These are phyloP conservation scores for Austrolebias charrua DNA, from an alignment of 2,797 vertebrate genomes.

Conservation along the genomic window DNA sequence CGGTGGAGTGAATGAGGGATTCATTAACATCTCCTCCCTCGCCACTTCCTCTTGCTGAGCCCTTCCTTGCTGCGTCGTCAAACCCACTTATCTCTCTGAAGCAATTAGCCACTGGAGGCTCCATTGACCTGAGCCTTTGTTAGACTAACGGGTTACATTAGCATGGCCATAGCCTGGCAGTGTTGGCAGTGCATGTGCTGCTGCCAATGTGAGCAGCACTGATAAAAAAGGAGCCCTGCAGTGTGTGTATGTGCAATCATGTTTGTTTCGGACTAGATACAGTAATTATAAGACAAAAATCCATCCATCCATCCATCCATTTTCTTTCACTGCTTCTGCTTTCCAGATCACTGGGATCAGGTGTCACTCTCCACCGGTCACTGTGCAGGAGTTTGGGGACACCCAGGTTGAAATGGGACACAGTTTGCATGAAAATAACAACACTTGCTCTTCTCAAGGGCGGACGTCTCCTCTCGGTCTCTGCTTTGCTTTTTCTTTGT, in stretches of 20 bases:
- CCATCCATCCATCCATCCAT: too few relatives aligned
- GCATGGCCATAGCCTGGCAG: constrained; percentile 63
- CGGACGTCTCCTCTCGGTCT: too few relatives aligned
- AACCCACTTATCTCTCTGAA: constrained; percentile 79
- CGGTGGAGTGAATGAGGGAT: constrained; percentile 65
- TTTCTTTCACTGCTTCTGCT: too few relatives aligned
- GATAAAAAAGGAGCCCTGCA: constrained; percentile 65
- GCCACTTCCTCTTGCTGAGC: constrained; percentile 57
- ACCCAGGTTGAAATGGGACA: too few relatives aligned
- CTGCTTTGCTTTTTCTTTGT: too few relatives aligned
- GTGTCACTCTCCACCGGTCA: too few relatives aligned
- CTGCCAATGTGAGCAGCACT: constrained; percentile 70
- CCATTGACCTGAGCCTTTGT: constrained; percentile 78
- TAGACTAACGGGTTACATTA: constrained; percentile 73
- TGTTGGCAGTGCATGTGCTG: constrained; percentile 62
- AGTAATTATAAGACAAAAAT: too few relatives aligned
- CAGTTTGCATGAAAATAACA: too few relatives aligned
- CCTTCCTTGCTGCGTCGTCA: constrained; percentile 69
- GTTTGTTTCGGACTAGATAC: too few relatives aligned
- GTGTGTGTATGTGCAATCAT: constrained; percentile 16
- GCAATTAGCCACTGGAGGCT: constrained; percentile 80
- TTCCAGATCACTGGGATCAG: too few relatives aligned
- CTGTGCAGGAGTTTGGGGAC: too few relatives aligned
- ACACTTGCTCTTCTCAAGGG: too few relatives aligned
- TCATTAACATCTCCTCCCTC: constrained; percentile 75